These are phyloP conservation scores for Catharus ustulatus DNA, from an alignment of 2,797 vertebrate genomes.

Conservation along the genomic window DNA sequence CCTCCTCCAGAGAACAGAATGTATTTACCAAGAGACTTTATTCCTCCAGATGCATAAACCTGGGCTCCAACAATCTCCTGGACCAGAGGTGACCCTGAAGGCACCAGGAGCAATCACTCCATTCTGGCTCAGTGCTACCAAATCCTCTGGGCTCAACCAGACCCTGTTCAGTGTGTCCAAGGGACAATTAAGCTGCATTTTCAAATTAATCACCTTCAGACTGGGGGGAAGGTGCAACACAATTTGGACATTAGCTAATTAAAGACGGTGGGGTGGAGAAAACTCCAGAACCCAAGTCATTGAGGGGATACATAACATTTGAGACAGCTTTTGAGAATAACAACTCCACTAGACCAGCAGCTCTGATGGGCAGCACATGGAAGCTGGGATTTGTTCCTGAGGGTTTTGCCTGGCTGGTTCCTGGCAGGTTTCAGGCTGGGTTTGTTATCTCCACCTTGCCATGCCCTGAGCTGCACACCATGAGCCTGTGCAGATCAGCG, in stretches of 20 bases:
- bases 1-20: neutral
- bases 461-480: neutral
- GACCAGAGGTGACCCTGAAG: neutral
- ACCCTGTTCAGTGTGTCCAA: neutral
- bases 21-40: neutral
- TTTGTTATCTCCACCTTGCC: neutral
- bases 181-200: neutral
- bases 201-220: neutral
- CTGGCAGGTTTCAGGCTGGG: neutral
- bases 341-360: neutral
- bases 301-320: neutral
- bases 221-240: neutral
- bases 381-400: neutral
- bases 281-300: neutral
- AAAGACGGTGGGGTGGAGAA: neutral
- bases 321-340: neutral
- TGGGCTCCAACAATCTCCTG: neutral
- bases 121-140: neutral
- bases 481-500: neutral
- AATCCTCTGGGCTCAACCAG: neutral
- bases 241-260: neutral
- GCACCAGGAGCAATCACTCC: neutral
- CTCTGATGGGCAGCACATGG: fast-evolving
- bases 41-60: neutral
- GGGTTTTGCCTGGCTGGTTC: neutral